These are phyloP conservation scores for Heliothis subflexa DNA, from an alignment of 1,140 invertebrate genomes.

Conservation along the genomic window DNA sequence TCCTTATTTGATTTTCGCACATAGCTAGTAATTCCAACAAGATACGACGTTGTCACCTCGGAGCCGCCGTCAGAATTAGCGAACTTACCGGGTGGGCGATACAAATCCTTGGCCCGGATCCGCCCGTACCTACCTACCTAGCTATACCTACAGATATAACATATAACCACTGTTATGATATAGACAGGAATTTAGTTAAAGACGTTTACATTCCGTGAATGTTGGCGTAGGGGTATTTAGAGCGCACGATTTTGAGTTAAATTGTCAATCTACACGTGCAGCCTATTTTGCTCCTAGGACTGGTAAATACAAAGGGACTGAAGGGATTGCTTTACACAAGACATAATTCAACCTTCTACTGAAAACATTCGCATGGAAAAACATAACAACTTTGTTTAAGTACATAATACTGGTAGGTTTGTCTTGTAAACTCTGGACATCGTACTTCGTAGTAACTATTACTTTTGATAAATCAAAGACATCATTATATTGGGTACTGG, in stretches of 20 bases:
- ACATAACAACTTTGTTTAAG: too few relatives aligned
- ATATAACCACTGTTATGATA: slow-evolving; percentile 44
- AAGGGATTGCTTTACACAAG: too few relatives aligned
- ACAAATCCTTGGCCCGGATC: slow-evolving; percentile 21
- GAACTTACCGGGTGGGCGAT: slow-evolving; percentile 24
- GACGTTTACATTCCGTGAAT: slow-evolving; percentile 41
- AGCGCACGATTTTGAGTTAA: background rate
- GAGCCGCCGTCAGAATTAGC: slow-evolving; percentile 11
- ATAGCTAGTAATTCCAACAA: background rate
- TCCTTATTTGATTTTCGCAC: background rate
- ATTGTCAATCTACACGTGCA: too few relatives aligned
- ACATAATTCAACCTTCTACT: too few relatives aligned
- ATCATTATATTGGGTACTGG: too few relatives aligned
- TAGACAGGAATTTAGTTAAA: slow-evolving; percentile 43
- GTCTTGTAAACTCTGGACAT: too few relatives aligned
- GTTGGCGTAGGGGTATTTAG: background rate
- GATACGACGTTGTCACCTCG: slow-evolving; percentile 20
- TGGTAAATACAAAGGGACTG: too few relatives aligned
- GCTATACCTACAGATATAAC: background rate
- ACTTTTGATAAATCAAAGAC: too few relatives aligned
- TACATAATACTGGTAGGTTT: too few relatives aligned
- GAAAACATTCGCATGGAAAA: too few relatives aligned
- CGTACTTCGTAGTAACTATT: too few relatives aligned
- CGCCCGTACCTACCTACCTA: background rate
- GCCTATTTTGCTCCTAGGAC: too few relatives aligned